A percentile compares a stretch with the other conserved stretches of the same genome.
These are phyloP conservation scores for fruit fly (Drosophila melanogaster) DNA, from an alignment of 1,140 invertebrate species.

Conservation along the genomic window Release_6_plus_ISO1_MT NC_004354.4:11285001-11285500, in stretches of 20 bases:
- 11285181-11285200: constrained; percentile 19
- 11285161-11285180: no score
- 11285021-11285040: constrained; percentile 74
- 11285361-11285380: constrained; percentile 21
- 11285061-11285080: constrained; percentile 1
- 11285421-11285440: constrained; percentile 37
- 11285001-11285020: constrained; percentile 17
- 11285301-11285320: constrained; percentile 16
- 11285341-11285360: constrained; percentile 14
- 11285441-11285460: constrained; percentile 25
- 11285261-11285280: constrained; percentile 61
- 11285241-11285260: constrained; percentile 4
- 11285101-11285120: constrained; percentile 15
- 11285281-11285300: constrained; percentile 39
- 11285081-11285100: background rate
- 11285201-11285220: constrained; percentile 62
- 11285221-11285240: constrained; percentile 63
- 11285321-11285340: background rate
- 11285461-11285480: background rate
- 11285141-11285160: background rate
- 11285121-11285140: constrained; percentile 12
- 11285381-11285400: background rate
- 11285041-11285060: constrained; percentile 60
- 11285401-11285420: background rate
- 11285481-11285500: background rate